These are phyloP conservation scores for Temnothorax curvispinosus DNA, from an alignment of 1,140 invertebrate genomes.

Conservation along the genomic window DNA sequence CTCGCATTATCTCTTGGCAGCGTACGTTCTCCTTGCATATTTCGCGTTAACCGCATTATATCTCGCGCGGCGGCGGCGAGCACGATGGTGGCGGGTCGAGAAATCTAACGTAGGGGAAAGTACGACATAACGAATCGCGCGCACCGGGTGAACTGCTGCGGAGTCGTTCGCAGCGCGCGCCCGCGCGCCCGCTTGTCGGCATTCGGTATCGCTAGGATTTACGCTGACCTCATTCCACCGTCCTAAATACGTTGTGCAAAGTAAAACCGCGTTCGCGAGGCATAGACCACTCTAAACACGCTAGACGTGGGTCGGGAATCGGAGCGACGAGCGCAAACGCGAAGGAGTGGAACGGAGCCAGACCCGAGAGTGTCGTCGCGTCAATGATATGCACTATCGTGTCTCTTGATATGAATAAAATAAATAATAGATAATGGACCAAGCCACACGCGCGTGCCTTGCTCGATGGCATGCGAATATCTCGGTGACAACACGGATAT, in stretches of 20 bases:
- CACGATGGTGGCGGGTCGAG: constrained; percentile 35
- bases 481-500: constrained; percentile 15
- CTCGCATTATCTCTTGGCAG: constrained; percentile 67
- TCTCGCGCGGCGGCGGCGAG: constrained; percentile 28
- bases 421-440: not conserved
- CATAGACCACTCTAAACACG: not conserved
- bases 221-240: constrained; percentile 47
- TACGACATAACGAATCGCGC: constrained; percentile 70
- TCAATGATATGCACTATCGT: not conserved
- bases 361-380: not conserved
- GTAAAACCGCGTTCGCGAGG: not conserved
- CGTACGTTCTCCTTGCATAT: constrained; percentile 73
- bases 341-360: not conserved
- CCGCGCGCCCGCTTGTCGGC: constrained; percentile 22
- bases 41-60: constrained; percentile 67
- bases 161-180: not conserved
- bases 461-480: not conserved
- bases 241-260: constrained; percentile 53
- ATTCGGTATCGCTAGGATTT: constrained; percentile 54
- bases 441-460: not conserved
- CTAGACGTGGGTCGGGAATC: not conserved
- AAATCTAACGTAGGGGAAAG: constrained; percentile 69
- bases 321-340: not conserved
- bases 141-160: constrained; percentile 21
- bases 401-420: not conserved